Base-by-base conservation (phyloP, 2,888 invertebrate species). In the Heteropelma amictum region DNA sequence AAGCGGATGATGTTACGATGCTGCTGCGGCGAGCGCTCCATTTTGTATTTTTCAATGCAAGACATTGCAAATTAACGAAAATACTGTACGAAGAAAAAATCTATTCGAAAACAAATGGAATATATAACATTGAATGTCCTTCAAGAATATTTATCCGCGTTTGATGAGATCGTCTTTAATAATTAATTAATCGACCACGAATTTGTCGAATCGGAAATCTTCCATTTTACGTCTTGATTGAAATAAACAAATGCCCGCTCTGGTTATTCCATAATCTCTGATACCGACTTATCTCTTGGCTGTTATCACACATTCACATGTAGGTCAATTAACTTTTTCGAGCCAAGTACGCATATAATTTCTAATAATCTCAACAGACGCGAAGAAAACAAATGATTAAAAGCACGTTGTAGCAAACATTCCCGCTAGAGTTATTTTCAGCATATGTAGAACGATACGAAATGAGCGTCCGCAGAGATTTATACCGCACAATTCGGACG, bases 391-490 rank as follows among this genome's bases (percentile, higher is more conserved):
- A 19, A 33, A 54, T 65, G n/a, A 65, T 54, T 28, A 30, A 35
- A 8, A 33, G 21, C 33, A 42, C 33, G 42, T 40, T 30, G 42
- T 28, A 12, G 40, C 14, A 12, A 40, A 42, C 30, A 10, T 45
- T 1, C 10, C 26, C 17, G 45, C 35, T 8, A 26, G 33, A 67
- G 45, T 38, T 67, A 64, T 56, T 63, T 71, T 42, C 8, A 21
- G n/a, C n/a, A n/a, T 17, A 23, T 42, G 51, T 42, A 58, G 65
- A 26, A 65, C 53, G 58, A 60, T 64, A 28, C 8, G 47, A 38
- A 23, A 58, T n/a, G 65, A 23, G 60, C 38, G 45, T 33, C 45
- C 30, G 69, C 54, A 63, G n/a, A n/a, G 19, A 58, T 51, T 42
- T 14, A 14, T 14, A n/a, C 7, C 35, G 28, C 21, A 60, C 17